Evolutionary conservation across 2,113 vertebrate species (phyloP), one percentile per base, ranked within the genome.

Genomic region (Sprattus sprattus): DNA sequence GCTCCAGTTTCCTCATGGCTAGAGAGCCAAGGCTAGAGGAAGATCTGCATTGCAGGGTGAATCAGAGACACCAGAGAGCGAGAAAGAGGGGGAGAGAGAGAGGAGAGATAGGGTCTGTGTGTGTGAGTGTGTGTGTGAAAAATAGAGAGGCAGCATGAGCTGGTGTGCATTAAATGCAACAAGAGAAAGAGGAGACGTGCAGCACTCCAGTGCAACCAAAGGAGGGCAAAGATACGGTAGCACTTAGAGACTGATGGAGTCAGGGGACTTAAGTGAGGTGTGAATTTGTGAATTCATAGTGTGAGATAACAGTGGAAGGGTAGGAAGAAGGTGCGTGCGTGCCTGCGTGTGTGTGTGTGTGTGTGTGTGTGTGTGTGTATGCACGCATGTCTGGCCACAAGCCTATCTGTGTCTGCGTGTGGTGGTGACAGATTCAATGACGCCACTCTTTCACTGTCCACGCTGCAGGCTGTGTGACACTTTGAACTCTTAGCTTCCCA

Each of bases 11-110:
- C 16, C 84, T 86, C 85, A 87, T 60, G 78, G 89, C 87, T 82
- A 44, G 87, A 81, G 57, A 64, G 78, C 87, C 88, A 47, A 89
- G 90, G 45, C 81, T 85, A 88, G 60, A 91, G 80, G 86, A 90
- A 82, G 86, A 91, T 81, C 92, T 93, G 92, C 93, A 94, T 90
- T 92, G 91, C 90, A 91, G 92, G 10, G 81, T 85, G 86, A 88
- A 88, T 83, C 85, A 88, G 88, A 87, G 60, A 67, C 64, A 67
- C 22, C 64, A 28, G 64, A 67, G 64, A 28, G 64, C 22, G 83
- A 64, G 8, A 82, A 25, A 22, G 32, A 81, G 50, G 5, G 50
- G 54, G 82, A 15, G 71, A 25, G 47, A 88, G 75, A 83, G 82
- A 91, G 49, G 25, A 82, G 49, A 64, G 6, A 1, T 22, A 25